Percentiles rank a stretch among this genome's conserved stretches.
phyloP scores from a whole-genome alignment of 2,888 invertebrate species.

The Elmis aenea region DNA sequence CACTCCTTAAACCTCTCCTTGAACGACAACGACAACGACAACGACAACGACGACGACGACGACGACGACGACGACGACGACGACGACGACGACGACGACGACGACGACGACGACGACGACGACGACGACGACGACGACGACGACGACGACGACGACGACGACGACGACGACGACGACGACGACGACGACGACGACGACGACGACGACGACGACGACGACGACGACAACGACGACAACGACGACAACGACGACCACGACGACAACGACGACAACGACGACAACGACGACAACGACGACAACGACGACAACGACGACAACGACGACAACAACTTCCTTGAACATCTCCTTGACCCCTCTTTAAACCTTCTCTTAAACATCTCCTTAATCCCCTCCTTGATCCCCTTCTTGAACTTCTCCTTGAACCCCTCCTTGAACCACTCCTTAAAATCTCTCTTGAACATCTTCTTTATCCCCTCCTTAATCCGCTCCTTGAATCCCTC shows the following conservation, averaged over 20 bases:
- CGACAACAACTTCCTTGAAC: conserved; percentile 7
- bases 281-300: conserved; percentile 10
- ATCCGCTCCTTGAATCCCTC: too few relatives aligned
- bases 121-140: background rate
- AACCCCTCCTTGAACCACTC: too few relatives aligned
- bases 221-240: conserved; percentile 8
- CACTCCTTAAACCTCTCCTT: too few relatives aligned
- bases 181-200: conserved; percentile 7
- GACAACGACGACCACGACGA: conserved; percentile 9
- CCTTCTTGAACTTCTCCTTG: too few relatives aligned
- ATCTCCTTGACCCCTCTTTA: too few relatives aligned
- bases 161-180: conserved; percentile 7
- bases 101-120: background rate
- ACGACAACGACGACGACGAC: background rate
- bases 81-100: background rate
- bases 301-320: conserved; percentile 9
- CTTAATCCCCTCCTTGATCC: too few relatives aligned
- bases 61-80: background rate
- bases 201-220: conserved; percentile 7
- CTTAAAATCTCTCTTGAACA: too few relatives aligned
- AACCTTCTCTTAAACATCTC: too few relatives aligned
- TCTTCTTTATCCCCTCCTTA: too few relatives aligned
- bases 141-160: conserved; percentile 3
- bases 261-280: conserved; percentile 8
- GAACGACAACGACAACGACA: conserved; percentile 6